Evolutionary conservation across 2,888 invertebrate genomes (phyloP), one percentile per base, ranked within the genome.

Genomic region (Melitaea athalia): DNA sequence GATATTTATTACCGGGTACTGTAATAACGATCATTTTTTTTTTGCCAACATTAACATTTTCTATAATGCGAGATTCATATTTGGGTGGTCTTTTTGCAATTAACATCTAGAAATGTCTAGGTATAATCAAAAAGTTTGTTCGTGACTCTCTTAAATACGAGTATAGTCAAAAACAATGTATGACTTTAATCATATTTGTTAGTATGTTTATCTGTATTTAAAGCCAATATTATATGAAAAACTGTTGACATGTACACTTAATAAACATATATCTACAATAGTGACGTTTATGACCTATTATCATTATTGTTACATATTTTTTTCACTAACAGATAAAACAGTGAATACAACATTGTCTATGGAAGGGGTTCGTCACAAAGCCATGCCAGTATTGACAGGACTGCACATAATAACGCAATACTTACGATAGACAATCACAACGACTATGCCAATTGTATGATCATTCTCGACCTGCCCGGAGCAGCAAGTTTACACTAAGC

Each of bases 331-430:
- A 70, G 33, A 61, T 66, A 67, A 31, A 70, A 72, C 72, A 72
- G 63, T 67, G 62, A 72, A 62, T 57, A 69, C 67, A 73, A 72
- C 66, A 73, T 63, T 63, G 59, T 65, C 69, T 74, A 73, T 69
- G 68, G 70, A 63, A 63, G 69, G 72, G 75, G 31, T 71, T 67
- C 68, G 66, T 63, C 69, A 62, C 62, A 73, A 72, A 76, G 76
- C 76, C 74, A 74, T 73, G 74, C 74, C 66, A 57, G 63, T 72
- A 64, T 50, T 65, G 72, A 70, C 72, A 70, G 70, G 68, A 62
- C 63, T 72, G 70, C 70, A 72, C 70, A 72, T 49, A 59, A 63
- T 59, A 55, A 64, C 57, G 59, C 61, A 59, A 59, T 24, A 59
- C 57, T 38, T 57, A 68, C 63, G 55, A 38, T 64, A 57, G 61